Percentiles rank a stretch among this genome's conserved stretches.
Conservation (phyloP, 2,797 vertebrate species). For the Poeciliopsis infans region DNA sequence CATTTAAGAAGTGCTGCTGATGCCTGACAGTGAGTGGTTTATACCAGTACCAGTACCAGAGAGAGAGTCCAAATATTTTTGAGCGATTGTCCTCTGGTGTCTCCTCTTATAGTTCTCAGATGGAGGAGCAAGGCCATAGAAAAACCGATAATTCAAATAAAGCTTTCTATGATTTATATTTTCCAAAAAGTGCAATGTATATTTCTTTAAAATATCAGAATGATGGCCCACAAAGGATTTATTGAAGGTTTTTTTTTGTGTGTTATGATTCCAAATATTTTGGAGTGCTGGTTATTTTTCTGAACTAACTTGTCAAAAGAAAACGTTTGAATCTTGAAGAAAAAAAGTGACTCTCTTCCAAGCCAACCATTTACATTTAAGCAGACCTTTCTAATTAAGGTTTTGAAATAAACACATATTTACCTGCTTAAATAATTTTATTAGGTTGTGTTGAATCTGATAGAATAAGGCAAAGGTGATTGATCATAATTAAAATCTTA, state of each 20-base stretch:
- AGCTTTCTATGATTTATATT: background rate
- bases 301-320: background rate
- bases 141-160: background rate
- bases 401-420: background rate
- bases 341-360: background rate
- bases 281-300: background rate
- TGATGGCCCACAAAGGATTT: background rate
- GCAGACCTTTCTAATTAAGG: background rate
- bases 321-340: background rate
- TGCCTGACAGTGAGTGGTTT: background rate
- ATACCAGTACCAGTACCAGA: background rate
- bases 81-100: background rate
- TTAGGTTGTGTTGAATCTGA: background rate
- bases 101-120: background rate
- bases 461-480: background rate
- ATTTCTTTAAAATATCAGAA: background rate
- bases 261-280: background rate
- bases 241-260: background rate
- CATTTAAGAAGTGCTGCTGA: background rate
- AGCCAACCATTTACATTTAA: background rate
- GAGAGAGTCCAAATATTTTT: background rate
- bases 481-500: background rate
- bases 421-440: background rate
- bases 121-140: background rate
- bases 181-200: background rate